Percentiles rank a stretch among this genome's conserved stretches.
phyloP scores from a whole-genome alignment of 1,140 invertebrate species.

The Drosophila sulfurigaster region DNA sequence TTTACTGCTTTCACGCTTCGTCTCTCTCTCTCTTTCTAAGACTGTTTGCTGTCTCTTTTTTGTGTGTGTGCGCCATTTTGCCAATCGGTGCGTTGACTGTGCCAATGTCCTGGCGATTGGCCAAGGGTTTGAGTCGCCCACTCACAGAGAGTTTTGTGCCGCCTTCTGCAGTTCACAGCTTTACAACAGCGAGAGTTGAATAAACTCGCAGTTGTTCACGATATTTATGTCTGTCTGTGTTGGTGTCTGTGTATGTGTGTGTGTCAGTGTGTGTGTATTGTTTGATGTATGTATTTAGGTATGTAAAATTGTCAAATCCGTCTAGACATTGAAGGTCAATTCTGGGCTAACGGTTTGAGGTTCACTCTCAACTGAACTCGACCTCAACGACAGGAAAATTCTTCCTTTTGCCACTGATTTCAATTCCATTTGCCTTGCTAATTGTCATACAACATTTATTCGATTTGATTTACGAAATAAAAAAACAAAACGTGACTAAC shows the following conservation, averaged over 20 bases:
- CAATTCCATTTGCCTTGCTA: constrained; percentile 61
- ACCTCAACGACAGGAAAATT: constrained; percentile 51
- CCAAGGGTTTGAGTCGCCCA: constrained; percentile 12
- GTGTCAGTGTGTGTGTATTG: constrained; percentile 25
- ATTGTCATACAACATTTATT: constrained; percentile 44
- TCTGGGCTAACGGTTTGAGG: constrained; percentile 54
- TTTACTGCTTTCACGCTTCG: background rate
- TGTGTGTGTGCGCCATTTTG: constrained; percentile 5
- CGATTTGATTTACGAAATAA: constrained; percentile 5
- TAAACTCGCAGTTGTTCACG: constrained; percentile 68
- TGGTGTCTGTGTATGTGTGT: constrained; percentile 17
- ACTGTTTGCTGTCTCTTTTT: background rate
- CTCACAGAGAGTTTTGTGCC: constrained; percentile 1
- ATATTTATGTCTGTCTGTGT: constrained; percentile 65
- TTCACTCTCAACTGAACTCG: constrained; percentile 17
- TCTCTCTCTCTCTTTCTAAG: background rate
- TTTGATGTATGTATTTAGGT: constrained; percentile 50
- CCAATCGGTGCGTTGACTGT: constrained; percentile 41
- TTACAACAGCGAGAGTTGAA: constrained; percentile 59
- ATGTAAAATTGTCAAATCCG: constrained; percentile 76
- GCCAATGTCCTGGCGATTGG: constrained; percentile 48
- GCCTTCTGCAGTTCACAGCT: constrained; percentile 16
- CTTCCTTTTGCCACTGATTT: constrained; percentile 40
- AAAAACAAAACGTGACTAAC: constrained; percentile 65
- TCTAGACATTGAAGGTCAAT: constrained; percentile 80